Percentiles rank a stretch among this genome's conserved stretches.
Conservation (phyloP, 2,888 invertebrate genomes). For the Brachyptera risi region DNA sequence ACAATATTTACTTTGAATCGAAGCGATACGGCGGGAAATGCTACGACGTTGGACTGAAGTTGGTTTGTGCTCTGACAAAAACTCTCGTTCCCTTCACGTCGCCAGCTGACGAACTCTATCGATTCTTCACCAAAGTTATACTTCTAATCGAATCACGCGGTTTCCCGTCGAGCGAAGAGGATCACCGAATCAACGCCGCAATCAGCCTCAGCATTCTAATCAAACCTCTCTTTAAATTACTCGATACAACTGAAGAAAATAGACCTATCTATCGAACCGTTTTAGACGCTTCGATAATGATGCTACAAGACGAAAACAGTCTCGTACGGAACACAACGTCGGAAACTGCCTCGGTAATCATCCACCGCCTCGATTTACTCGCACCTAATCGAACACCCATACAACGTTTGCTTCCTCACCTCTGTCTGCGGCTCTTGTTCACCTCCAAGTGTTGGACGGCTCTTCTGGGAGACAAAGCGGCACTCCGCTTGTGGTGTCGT, state of each 20-base stretch:
- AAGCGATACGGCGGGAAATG: slow-evolving; percentile 9
- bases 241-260: slow-evolving; percentile 12
- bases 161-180: no score
- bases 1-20: neutral
- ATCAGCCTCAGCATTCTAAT: slow-evolving; percentile 35
- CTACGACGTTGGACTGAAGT: neutral
- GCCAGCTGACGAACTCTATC: neutral
- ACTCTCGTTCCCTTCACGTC: neutral
- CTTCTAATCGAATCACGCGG: slow-evolving; percentile 3
- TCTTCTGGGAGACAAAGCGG: neutral
- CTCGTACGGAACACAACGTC: slow-evolving; percentile 48
- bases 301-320: slow-evolving; percentile 55
- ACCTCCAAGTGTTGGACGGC: neutral
- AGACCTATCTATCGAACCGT: slow-evolving; percentile 34
- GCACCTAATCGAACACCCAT: no score
- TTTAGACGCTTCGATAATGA: slow-evolving; percentile 46
- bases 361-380: no score
- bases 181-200: slow-evolving; percentile 34
- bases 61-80: neutral
- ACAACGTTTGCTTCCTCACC: neutral
- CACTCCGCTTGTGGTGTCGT: slow-evolving; percentile 7
- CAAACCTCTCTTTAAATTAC: slow-evolving; percentile 14
- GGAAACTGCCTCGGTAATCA: slow-evolving; percentile 27
- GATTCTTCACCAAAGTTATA: slow-evolving; percentile 10
- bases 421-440: slow-evolving; percentile 1